A percentile compares a stretch with the other conserved stretches of the same genome.
These are phyloP conservation scores for Spodoptera frugiperda DNA, from an alignment of 1,140 invertebrate genomes.

Conservation along the genomic window DNA sequence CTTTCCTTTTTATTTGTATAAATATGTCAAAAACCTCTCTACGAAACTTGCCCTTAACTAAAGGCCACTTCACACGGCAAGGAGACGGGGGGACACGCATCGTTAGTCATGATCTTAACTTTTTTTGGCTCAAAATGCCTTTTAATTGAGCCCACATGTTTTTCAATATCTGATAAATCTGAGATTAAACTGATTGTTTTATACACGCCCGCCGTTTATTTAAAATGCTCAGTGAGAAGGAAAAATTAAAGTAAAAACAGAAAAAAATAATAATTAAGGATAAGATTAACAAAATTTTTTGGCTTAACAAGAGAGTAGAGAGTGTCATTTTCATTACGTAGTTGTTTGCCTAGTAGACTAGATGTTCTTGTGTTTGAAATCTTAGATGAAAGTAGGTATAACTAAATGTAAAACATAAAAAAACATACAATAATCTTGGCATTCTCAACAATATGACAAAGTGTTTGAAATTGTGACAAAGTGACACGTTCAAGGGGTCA, in stretches of 20 bases:
- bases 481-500: too few species aligned
- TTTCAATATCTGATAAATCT: slow-evolving; percentile 63
- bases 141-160: slow-evolving; percentile 75
- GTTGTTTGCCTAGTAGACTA: too few species aligned
- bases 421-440: too few species aligned
- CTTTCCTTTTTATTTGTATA: too few species aligned
- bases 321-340: too few species aligned
- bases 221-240: slow-evolving; percentile 20
- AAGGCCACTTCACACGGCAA: slow-evolving; percentile 63
- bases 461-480: too few species aligned
- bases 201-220: slow-evolving; percentile 48
- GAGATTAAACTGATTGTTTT: slow-evolving; percentile 64
- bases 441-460: too few species aligned
- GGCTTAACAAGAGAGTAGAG: too few species aligned
- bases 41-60: slow-evolving; percentile 60
- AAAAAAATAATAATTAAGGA: not conserved
- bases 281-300: not conserved
- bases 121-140: slow-evolving; percentile 59
- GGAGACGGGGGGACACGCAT: slow-evolving; percentile 54
- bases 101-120: slow-evolving; percentile 52
- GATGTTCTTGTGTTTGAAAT: too few species aligned
- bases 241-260: not conserved
- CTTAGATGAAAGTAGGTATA: too few species aligned
- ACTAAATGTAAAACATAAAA: too few species aligned
- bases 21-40: not conserved